Conservation (phyloP, 2,113 vertebrate species). For the Echinops telfairi region DNA sequence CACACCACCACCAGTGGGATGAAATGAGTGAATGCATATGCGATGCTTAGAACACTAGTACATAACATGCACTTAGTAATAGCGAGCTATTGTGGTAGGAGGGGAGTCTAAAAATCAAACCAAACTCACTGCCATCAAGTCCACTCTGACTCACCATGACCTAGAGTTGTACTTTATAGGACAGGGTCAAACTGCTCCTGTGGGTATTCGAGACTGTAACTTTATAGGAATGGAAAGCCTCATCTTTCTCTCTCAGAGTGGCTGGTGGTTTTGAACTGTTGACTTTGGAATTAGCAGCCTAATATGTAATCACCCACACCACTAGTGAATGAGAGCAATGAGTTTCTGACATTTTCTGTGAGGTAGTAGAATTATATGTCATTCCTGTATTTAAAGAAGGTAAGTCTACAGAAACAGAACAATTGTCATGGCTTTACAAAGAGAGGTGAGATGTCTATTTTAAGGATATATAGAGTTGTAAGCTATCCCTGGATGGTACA, state of each 20-base stretch:
- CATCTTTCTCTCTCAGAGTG: too few species aligned
- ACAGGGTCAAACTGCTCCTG: conserved; percentile 1
- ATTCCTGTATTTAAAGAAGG: not conserved
- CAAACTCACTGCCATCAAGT: too few species aligned
- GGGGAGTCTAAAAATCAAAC: not conserved
- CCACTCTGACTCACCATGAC: too few species aligned
- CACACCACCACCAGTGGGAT: not conserved
- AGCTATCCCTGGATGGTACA: not conserved
- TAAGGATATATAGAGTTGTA: conserved; percentile 47
- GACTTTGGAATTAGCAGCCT: too few species aligned
- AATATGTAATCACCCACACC: too few species aligned
- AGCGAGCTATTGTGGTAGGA: conserved; percentile 20
- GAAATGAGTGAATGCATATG: not conserved
- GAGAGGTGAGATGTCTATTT: conserved; percentile 50
- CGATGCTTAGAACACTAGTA: not conserved
- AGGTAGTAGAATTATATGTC: conserved; percentile 47
- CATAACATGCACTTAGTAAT: not conserved
- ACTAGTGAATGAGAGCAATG: not conserved
- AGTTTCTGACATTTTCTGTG: conserved; percentile 59
- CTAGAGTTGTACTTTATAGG: too few species aligned
- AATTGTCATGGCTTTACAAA: conserved; percentile 48
- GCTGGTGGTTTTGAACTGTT: too few species aligned
- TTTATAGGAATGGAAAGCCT: too few species aligned
- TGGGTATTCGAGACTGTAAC: too few species aligned
- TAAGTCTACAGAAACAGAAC: conserved; percentile 61